These are phyloP conservation scores for Orius insidiosus DNA, from an alignment of 1,140 invertebrate species.

Conservation along the genomic window DNA sequence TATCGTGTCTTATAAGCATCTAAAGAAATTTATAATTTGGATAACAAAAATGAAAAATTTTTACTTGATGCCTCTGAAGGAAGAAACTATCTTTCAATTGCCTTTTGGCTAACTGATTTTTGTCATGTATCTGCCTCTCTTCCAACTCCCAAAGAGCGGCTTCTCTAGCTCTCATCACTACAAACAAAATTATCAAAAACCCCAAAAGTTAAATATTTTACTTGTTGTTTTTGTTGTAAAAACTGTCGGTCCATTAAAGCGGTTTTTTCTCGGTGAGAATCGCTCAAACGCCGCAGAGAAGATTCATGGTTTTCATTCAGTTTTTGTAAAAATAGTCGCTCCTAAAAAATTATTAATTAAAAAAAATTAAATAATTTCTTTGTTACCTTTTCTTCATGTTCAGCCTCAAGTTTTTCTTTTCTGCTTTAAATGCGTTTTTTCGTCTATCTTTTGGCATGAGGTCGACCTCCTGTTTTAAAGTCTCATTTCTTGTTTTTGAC, in stretches of 20 bases:
- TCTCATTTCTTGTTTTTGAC: constrained; percentile 84
- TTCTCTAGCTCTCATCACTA: constrained; percentile 69
- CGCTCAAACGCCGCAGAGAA: constrained; percentile 64
- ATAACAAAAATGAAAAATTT: constrained; percentile 10
- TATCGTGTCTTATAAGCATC: constrained; percentile 78
- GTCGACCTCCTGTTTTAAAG: constrained; percentile 89
- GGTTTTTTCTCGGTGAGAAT: constrained; percentile 82
- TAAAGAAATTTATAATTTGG: constrained; percentile 19
- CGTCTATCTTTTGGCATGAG: constrained; percentile 79
- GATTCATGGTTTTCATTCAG: constrained; percentile 78
- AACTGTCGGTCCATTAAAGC: constrained; percentile 89
- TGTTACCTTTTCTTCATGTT: constrained; percentile 66
- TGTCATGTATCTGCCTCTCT: constrained; percentile 90
- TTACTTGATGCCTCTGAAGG: constrained; percentile 66
- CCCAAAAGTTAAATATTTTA: constrained; percentile 23
- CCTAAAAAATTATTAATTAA: too few relatives aligned
- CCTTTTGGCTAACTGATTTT: constrained; percentile 82
- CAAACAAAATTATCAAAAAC: constrained; percentile 14
- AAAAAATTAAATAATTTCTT: not conserved
- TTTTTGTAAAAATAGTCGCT: constrained; percentile 71
- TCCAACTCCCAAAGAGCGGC: constrained; percentile 92
- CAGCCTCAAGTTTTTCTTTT: constrained; percentile 72
- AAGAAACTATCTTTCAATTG: constrained; percentile 97
- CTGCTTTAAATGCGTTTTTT: constrained; percentile 67
- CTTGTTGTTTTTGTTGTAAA: constrained; percentile 87